Evolutionary conservation across 2,797 vertebrate species (phyloP).

Genomic region (Clamator glandarius): DNA sequence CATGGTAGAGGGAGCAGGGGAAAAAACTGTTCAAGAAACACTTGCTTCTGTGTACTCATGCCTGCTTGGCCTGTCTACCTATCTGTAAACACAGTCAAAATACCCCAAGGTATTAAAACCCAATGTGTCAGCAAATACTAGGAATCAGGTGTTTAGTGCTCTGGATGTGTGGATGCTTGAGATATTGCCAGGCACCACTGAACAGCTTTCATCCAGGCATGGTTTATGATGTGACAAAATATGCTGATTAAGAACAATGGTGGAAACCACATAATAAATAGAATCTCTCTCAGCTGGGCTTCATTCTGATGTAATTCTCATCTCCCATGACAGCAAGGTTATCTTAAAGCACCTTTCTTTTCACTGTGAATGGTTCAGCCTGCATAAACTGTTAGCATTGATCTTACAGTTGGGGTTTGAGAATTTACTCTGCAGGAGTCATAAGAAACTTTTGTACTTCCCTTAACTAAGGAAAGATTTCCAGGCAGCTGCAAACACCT

Average conservation of each 20-base stretch:
- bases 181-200: conserved; percentile 7
- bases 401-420: background rate
- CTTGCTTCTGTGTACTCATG: conserved; percentile 9
- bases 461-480: background rate
- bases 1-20: background rate
- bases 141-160: conserved; percentile 17
- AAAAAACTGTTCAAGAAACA: conserved; percentile 12
- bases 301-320: background rate
- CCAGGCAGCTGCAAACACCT: background rate
- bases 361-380: background rate
- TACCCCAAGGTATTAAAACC: conserved; percentile 21
- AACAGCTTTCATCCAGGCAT: background rate
- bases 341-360: background rate
- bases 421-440: background rate
- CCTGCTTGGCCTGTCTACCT: conserved; percentile 3
- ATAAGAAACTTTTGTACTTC: background rate
- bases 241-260: conserved; percentile 16
- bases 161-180: background rate
- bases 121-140: conserved; percentile 31
- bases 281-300: background rate
- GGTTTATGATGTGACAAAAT: conserved; percentile 31
- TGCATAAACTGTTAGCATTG: background rate
- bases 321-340: background rate
- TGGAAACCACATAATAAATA: background rate
- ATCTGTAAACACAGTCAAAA: conserved; percentile 1